Percentiles rank a stretch among this genome's conserved stretches.
phyloP scores from a whole-genome alignment of 2,113 vertebrate genomes.

The Indicator maculatus region DNA sequence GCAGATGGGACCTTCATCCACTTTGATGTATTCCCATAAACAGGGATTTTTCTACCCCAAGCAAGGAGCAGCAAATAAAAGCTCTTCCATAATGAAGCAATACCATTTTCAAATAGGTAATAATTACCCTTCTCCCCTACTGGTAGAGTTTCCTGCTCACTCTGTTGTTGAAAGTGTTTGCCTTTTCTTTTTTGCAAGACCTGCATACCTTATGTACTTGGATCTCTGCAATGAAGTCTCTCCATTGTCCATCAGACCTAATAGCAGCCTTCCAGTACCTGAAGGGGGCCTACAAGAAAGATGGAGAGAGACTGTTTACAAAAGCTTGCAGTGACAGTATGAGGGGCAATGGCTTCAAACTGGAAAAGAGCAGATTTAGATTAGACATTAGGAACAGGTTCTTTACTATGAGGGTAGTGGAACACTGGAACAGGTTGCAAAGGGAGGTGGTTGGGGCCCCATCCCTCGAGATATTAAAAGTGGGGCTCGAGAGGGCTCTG shows the following conservation, averaged over 20 bases:
- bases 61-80: not conserved
- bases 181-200: not conserved
- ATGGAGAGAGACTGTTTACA: too few species aligned
- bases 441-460: too few species aligned
- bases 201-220: not conserved
- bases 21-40: accelerated
- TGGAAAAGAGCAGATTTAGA: too few species aligned
- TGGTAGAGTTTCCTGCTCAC: not conserved
- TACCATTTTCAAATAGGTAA: not conserved
- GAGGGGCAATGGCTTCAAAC: too few species aligned
- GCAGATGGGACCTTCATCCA: not conserved
- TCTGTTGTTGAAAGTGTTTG: not conserved
- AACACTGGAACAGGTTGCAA: too few species aligned
- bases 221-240: not conserved
- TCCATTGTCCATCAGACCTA: not conserved
- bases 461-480: too few species aligned
- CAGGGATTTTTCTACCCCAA: not conserved
- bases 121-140: not conserved
- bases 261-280: too few species aligned
- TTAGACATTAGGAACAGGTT: too few species aligned
- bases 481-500: too few species aligned
- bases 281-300: too few species aligned
- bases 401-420: too few species aligned
- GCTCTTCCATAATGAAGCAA: not conserved
- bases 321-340: too few species aligned